These are phyloP conservation scores for Anisognathus igniventris DNA, from an alignment of 2,797 vertebrate species.

Conservation along the genomic window DNA sequence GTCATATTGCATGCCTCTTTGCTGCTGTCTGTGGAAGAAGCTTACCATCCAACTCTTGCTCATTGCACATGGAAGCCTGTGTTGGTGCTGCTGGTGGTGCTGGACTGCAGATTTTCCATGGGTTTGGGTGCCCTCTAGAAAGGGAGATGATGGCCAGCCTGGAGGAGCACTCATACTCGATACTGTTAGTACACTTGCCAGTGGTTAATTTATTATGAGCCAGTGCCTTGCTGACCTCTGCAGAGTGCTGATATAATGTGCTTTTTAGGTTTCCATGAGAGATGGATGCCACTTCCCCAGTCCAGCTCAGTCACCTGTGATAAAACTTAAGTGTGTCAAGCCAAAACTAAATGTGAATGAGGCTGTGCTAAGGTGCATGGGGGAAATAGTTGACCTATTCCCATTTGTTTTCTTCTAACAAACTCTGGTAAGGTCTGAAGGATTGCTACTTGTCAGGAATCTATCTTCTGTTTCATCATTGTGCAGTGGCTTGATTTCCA, in stretches of 20 bases:
- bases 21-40: background rate
- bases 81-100: background rate
- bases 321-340: background rate
- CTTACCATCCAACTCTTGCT: accelerated
- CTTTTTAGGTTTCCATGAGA: background rate
- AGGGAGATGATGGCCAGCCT: background rate
- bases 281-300: background rate
- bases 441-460: background rate
- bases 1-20: background rate
- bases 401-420: background rate
- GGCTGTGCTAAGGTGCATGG: background rate
- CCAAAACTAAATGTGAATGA: background rate
- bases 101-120: background rate
- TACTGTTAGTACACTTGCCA: background rate
- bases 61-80: accelerated
- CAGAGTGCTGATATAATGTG: background rate
- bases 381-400: background rate
- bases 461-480: background rate
- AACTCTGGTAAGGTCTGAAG: background rate
- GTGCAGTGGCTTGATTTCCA: conserved; percentile 1
- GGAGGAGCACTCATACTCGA: background rate
- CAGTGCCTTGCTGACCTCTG: background rate
- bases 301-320: background rate
- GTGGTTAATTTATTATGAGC: background rate
- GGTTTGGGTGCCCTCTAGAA: background rate